Conservation (phyloP, 2,113 vertebrate species). For the Xenotilapia caudafasciata region DNA sequence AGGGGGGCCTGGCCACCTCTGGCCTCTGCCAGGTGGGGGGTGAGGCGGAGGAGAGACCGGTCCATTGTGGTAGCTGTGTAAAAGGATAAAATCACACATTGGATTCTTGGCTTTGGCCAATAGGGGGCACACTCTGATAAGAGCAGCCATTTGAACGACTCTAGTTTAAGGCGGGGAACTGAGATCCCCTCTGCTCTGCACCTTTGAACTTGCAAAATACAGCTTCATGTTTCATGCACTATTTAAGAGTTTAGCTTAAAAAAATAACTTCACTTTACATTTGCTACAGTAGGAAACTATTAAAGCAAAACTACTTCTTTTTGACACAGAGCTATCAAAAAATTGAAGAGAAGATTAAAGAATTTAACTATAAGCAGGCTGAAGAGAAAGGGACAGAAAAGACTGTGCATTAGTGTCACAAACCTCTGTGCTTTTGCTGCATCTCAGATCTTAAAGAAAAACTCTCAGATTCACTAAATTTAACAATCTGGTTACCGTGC, state of each 20-base stretch:
- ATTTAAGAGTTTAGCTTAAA: neutral
- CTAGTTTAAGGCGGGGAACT: neutral
- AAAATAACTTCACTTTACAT: neutral
- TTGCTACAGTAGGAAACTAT: neutral
- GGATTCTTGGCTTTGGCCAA: constrained; percentile 62
- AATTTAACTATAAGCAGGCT: neutral
- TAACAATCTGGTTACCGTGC: neutral
- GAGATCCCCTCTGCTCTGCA: neutral
- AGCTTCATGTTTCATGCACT: constrained; percentile 22
- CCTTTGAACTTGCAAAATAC: neutral
- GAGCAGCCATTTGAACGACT: constrained; percentile 22
- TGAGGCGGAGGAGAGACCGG: constrained; percentile 71
- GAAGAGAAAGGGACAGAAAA: neutral
- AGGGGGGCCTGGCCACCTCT: constrained; percentile 76
- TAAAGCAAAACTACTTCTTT: neutral
- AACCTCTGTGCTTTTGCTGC: neutral
- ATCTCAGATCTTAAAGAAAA: neutral
- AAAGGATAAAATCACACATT: constrained; percentile 79
- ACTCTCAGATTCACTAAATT: neutral
- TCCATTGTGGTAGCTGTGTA: constrained; percentile 80
- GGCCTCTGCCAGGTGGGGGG: constrained; percentile 74
- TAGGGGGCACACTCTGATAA: constrained; percentile 52
- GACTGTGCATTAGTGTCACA: neutral
- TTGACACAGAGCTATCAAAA: constrained; percentile 1
- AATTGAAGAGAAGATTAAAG: neutral